Evolutionary conservation across 2,113 vertebrate genomes (phyloP).

Genomic region (Phaethornis superciliosus): DNA sequence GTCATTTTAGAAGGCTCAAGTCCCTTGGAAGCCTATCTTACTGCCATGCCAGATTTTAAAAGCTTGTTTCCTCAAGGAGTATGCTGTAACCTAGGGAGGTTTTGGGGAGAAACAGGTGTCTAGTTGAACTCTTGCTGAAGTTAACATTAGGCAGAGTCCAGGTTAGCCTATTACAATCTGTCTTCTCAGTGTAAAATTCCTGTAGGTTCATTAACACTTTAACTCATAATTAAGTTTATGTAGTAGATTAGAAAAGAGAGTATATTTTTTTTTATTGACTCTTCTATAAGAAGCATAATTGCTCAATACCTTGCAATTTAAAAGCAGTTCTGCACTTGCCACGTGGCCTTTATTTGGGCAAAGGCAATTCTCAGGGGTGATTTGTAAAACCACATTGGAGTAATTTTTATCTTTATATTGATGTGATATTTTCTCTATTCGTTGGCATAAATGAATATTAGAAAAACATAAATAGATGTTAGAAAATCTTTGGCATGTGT

Average conservation of each 20-base stretch:
- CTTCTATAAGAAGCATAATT: background rate
- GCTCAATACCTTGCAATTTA: slow-evolving; percentile 11
- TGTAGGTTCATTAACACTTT: background rate
- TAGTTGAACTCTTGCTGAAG: background rate
- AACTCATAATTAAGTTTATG: slow-evolving; percentile 2
- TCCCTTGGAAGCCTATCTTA: background rate
- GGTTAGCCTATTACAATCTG: background rate
- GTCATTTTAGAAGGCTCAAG: background rate
- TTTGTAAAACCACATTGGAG: background rate
- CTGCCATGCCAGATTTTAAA: background rate
- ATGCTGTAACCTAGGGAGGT: background rate
- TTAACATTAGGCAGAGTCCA: accelerated
- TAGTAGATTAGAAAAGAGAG: background rate
- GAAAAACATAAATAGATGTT: background rate
- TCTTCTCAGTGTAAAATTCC: background rate
- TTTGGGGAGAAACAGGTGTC: background rate
- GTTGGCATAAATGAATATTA: background rate
- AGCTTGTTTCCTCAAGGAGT: background rate
- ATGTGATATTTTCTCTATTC: background rate
- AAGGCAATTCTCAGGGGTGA: background rate
- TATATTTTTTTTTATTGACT: background rate
- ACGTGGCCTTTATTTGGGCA: background rate
- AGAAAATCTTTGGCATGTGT: background rate
- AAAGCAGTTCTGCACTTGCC: background rate
- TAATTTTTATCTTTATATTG: background rate